Conservation (phyloP, 2,797 vertebrate genomes). For the Hafferia zeledoni region DNA sequence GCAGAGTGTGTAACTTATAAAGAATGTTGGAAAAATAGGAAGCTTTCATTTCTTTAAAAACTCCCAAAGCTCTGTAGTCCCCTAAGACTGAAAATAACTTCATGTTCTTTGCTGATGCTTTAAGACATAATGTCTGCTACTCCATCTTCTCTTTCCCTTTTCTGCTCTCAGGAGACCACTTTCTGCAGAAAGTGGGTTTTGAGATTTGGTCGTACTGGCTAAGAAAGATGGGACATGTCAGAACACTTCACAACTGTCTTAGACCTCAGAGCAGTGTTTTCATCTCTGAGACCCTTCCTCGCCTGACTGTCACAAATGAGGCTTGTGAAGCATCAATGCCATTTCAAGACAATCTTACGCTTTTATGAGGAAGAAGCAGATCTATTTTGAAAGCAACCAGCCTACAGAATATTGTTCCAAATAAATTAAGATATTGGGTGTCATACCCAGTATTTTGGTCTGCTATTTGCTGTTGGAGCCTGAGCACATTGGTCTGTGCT, state of each 20-base stretch:
- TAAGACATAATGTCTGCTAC: slow-evolving; percentile 28
- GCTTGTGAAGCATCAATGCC: not conserved
- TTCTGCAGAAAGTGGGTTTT: not conserved
- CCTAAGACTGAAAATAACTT: slow-evolving; percentile 26
- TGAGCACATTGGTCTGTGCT: slow-evolving; percentile 16
- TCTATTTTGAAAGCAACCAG: not conserved
- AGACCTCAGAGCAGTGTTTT: not conserved
- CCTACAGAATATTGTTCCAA: not conserved
- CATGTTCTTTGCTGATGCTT: not conserved
- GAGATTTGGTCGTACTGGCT: slow-evolving; percentile 26
- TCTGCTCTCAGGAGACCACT: slow-evolving; percentile 37
- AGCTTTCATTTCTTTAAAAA: slow-evolving; percentile 14
- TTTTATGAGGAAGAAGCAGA: not conserved
- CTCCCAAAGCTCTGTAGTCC: not conserved
- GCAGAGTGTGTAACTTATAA: not conserved
- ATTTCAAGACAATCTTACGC: not conserved
- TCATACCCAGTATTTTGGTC: not conserved
- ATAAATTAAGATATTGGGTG: not conserved
- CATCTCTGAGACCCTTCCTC: not conserved
- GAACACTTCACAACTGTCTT: not conserved
- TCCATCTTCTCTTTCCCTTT: slow-evolving; percentile 23
- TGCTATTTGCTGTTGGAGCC: slow-evolving; percentile 12
- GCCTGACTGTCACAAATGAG: not conserved
- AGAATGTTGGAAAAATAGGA: not conserved
- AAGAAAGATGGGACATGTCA: not conserved